A percentile compares a stretch with the other conserved stretches of the same genome.
Evolutionary conservation across 2,113 vertebrate species (phyloP).

Genomic region (Symphodus melops): DNA sequence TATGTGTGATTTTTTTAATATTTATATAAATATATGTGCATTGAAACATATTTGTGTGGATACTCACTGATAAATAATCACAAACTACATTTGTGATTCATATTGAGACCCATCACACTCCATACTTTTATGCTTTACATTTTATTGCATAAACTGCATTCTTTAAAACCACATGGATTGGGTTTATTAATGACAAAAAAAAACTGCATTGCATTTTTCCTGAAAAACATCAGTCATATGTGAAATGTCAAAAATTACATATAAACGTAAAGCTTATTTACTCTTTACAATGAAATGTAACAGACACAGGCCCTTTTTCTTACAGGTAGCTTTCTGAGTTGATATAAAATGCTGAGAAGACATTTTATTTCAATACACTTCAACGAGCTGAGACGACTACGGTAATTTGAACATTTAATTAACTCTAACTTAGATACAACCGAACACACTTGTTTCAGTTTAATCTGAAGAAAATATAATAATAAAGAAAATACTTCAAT

Average conservation of each 20-base stretch:
- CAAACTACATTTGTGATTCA: too few species aligned
- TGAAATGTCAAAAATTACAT: conserved; percentile 37
- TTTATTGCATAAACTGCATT: conserved; percentile 27
- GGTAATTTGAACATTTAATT: neutral
- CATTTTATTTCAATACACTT: neutral
- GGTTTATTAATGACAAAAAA: conserved; percentile 14
- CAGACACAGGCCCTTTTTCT: neutral
- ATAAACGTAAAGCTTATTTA: conserved; percentile 61
- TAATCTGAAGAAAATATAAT: conserved; percentile 14
- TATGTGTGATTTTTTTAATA: too few species aligned
- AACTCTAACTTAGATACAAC: conserved; percentile 33
- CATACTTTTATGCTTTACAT: conserved; percentile 25
- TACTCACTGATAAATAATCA: neutral
- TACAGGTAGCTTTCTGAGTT: neutral
- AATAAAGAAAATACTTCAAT: conserved; percentile 5
- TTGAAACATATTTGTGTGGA: too few species aligned
- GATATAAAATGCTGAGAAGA: neutral
- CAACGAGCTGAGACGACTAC: conserved; percentile 44
- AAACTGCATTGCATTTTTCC: conserved; percentile 11
- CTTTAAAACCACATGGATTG: conserved; percentile 21
- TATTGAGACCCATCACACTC: conserved; percentile 21
- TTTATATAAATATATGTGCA: too few species aligned
- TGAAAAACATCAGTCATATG: conserved; percentile 4
- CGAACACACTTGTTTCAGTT: conserved; percentile 77
- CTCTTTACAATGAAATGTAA: conserved; percentile 11